Base-by-base conservation (phyloP, 2,888 invertebrate genomes). In the Rhamphomyia laevipes region DNA sequence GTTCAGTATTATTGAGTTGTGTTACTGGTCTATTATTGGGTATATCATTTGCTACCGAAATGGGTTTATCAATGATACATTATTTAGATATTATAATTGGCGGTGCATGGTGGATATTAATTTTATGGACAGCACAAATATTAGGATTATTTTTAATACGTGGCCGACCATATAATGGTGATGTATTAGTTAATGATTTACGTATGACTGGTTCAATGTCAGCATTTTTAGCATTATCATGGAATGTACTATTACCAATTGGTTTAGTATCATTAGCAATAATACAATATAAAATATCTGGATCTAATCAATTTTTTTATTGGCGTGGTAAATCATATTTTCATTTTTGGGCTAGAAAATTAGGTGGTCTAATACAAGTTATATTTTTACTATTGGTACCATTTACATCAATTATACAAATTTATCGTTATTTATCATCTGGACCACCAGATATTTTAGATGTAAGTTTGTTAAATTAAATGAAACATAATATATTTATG, bases 361-460 rank as follows among this genome's bases (percentile, higher is more conserved):
- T 86, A 18, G 91, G 85, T 0, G 84, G 86, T 2, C 66, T 81
- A 44, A 62, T 82, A n/a, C 91, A 92, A 63, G 76, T 91, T 50
- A 73, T 82, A 13, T 84, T 88, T 4, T 69, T 92, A 38, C 67
- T 92, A 5, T 71, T 82, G 7, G 78, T 91, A 31, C 90, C 71
- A 3, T 55, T 68, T 10, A 62, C 66, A n/a, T 73, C 74, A 1
- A 65, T 76, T 17, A 59, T 75, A 27, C 81, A 82, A 61, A 83
- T 82, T 50, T 83, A 81, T 61, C 76, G 84, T 44, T 91, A 90
- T 67, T 73, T 92, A 58, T 84, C 82, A 57, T 82, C 76, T 55
- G 90, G 89, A 31, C 88, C 89, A n/a, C 78, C 84, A 0, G 90
- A 91, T 69, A 84, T 91, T 61, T 77, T 90, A 49, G 90, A 91